Base-by-base conservation (phyloP, 2,797 vertebrate genomes). In the Microctenopoma lineatum region DNA sequence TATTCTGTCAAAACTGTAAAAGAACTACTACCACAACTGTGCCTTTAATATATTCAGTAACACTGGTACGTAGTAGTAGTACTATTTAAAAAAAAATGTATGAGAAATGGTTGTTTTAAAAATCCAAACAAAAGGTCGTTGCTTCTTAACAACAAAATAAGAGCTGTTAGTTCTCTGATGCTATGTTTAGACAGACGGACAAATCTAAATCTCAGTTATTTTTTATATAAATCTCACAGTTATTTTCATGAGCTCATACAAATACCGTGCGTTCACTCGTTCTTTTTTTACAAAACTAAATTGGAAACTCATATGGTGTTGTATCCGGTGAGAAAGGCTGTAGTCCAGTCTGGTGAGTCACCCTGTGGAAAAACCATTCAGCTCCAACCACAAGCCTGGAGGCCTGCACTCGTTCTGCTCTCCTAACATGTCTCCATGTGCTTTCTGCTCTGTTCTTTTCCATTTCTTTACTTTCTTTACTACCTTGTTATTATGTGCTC, bases 281-380 rank as follows among this genome's bases (percentile, higher is more conserved):
- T 70, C 66, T 51, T 45, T 44, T 55, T 51, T 61, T 4, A 57
- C 10, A 12, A 55, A 66, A 60, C 47, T 46, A 54, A 48, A 87
- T 81, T 70, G 75, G 62, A 79, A 74, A 64, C 55, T 27, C 77
- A 61, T 71, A 47, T 63, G 69, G 6, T 38, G 32, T 46, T 32
- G 55, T 59, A 42, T 65, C 18, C 42, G 66, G 51, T 52, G 52
- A 81, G 67, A 64, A 10, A 54, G 50, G 50, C 63, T 77, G 42
- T 63, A 50, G 50, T 53, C 57, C 70, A 48, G 54, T 57, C 73
- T 54, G 44, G 74, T 88, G 88, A 94, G 79, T 89, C 88, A 90
- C 62, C 0, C 82, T 74, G 73, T 85, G 88, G 85, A 84, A 90
- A 89, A 90, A 73, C 4, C 57, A 61, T 83, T 77, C 59, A 71